Conservation (phyloP, 2,797 vertebrate species). For the Danio jaintianensis region DNA sequence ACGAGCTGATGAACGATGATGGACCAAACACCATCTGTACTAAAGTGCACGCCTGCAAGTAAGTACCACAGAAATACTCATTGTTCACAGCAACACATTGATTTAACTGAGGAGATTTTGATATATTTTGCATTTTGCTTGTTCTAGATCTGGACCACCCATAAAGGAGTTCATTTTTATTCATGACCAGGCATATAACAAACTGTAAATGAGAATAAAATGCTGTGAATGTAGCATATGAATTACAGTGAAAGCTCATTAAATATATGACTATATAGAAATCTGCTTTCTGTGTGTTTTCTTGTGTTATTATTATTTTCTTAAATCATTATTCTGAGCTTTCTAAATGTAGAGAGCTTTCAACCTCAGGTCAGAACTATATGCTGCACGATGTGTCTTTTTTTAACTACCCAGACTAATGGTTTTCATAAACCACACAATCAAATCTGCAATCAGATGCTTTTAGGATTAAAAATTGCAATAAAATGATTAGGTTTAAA, state of each 20-base stretch:
- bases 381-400: no score
- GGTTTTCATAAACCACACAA: no score
- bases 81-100: no score
- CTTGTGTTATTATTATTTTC: neutral
- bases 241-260: neutral
- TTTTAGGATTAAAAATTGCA: neutral
- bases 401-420: no score
- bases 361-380: no score
- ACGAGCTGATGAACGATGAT: conserved; percentile 65
- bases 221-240: no score
- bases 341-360: no score
- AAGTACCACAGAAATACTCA: neutral
- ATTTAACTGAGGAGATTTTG: neutral
- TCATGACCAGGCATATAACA: neutral
- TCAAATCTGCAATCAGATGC: neutral
- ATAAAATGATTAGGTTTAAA: neutral
- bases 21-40: conserved; percentile 52
- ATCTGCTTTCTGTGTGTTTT: neutral
- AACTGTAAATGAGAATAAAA: neutral
- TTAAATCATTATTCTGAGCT: neutral
- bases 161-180: neutral
- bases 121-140: neutral
- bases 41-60: conserved; percentile 18
- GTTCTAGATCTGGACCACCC: neutral
- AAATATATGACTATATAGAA: neutral